Conservation (phyloP, 2,113 vertebrate genomes). For the Poeciliopsis occidentalis region DNA sequence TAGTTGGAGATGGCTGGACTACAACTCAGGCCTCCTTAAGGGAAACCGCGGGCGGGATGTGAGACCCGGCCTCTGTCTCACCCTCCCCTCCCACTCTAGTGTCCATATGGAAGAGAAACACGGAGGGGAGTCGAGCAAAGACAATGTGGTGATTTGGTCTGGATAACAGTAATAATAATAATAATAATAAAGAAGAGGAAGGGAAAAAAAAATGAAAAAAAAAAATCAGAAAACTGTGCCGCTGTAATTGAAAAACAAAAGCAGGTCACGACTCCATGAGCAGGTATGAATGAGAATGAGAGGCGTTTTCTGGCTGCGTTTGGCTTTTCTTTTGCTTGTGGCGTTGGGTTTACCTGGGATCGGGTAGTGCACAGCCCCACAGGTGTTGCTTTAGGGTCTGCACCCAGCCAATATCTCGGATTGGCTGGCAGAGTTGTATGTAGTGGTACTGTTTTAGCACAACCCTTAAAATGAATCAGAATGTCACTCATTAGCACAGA, state of each 20-base stretch:
- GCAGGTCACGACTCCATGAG: conserved; percentile 51
- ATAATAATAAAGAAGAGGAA: conserved; percentile 17
- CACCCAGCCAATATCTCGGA: conserved; percentile 85
- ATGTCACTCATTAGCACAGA: conserved; percentile 80
- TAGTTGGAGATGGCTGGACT: conserved; percentile 34
- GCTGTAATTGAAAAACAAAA: conserved; percentile 52
- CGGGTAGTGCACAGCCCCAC: conserved; percentile 82
- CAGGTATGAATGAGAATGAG: conserved; percentile 69
- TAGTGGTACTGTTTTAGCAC: conserved; percentile 86
- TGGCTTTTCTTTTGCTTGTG: conserved; percentile 26
- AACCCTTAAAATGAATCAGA: conserved; percentile 84
- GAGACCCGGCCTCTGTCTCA: conserved; percentile 32
- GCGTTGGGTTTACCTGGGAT: conserved; percentile 80
- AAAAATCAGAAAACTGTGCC: conserved; percentile 49
- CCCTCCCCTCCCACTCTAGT: conserved; percentile 35
- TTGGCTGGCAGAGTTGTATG: conserved; percentile 86
- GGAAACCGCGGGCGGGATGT: conserved; percentile 45
- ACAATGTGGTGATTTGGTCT: conserved; percentile 40
- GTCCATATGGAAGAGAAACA: conserved; percentile 84
- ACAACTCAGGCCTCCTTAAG: conserved; percentile 54
- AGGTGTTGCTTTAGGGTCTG: conserved; percentile 86
- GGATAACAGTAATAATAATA: not conserved
- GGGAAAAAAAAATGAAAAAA: not conserved
- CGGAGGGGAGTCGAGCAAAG: conserved; percentile 33
- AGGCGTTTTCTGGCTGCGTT: conserved; percentile 49